Evolutionary conservation across 2,113 vertebrate species (phyloP).

Genomic region (Hemicordylus capensis): DNA sequence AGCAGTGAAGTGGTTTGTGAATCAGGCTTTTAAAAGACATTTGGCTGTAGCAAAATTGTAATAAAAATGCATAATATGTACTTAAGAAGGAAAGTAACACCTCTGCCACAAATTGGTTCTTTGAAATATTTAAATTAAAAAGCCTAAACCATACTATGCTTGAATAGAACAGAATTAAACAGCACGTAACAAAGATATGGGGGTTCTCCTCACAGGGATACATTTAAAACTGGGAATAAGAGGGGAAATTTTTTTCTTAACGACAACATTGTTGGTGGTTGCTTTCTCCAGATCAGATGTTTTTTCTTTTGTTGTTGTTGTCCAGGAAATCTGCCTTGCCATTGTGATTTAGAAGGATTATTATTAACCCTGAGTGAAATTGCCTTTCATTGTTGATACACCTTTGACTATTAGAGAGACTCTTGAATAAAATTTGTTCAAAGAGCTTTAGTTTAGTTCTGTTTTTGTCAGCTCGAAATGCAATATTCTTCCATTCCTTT

Average conservation of each 20-base stretch:
- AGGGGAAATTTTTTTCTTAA: constrained; percentile 54
- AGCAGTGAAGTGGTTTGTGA: constrained; percentile 62
- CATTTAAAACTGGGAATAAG: constrained; percentile 58
- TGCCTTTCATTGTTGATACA: constrained; percentile 64
- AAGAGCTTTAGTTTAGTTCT: too few species aligned
- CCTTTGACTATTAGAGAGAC: constrained; percentile 61
- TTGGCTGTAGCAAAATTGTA: constrained; percentile 68
- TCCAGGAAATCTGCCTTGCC: constrained; percentile 53
- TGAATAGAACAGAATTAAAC: constrained; percentile 65
- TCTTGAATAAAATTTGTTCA: constrained; percentile 65
- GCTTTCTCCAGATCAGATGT: constrained; percentile 55
- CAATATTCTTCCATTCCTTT: too few species aligned
- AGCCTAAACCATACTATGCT: constrained; percentile 58
- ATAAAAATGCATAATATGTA: constrained; percentile 73
- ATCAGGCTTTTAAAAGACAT: constrained; percentile 70
- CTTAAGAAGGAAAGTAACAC: constrained; percentile 75
- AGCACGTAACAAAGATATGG: constrained; percentile 53
- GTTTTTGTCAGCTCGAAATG: too few species aligned
- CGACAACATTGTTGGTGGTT: constrained; percentile 47
- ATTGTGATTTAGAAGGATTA: constrained; percentile 66
- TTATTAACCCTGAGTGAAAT: constrained; percentile 64
- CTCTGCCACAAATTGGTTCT: constrained; percentile 67
- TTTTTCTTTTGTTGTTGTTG: constrained; percentile 52
- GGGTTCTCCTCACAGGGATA: constrained; percentile 60
- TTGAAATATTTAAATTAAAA: constrained; percentile 77